Conservation (phyloP, 2,113 vertebrate genomes). For the Coracopsis vasa region DNA sequence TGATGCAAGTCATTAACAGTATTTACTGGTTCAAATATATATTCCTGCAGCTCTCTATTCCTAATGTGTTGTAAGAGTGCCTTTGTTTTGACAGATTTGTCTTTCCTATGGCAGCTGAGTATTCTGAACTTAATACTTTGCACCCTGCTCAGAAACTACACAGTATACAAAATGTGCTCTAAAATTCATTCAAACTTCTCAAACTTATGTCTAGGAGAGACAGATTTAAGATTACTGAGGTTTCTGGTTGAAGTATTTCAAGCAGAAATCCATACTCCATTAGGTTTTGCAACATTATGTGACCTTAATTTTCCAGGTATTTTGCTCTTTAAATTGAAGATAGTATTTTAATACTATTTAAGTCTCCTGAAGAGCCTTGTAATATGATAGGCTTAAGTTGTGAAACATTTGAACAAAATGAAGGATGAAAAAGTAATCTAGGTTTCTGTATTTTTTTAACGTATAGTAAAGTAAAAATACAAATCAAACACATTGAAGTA, state of each 20-base stretch:
- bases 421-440: slow-evolving; percentile 63
- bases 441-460: background rate
- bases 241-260: slow-evolving; percentile 72
- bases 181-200: slow-evolving; percentile 70
- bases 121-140: slow-evolving; percentile 36
- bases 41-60: slow-evolving; percentile 14
- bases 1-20: background rate
- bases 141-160: slow-evolving; percentile 51
- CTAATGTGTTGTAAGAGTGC: background rate
- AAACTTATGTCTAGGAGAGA: slow-evolving; percentile 62
- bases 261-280: slow-evolving; percentile 75
- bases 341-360: slow-evolving; percentile 73
- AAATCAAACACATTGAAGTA: background rate
- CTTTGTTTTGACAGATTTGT: slow-evolving; percentile 33
- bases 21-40: background rate
- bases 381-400: slow-evolving; percentile 59
- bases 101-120: background rate
- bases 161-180: slow-evolving; percentile 34
- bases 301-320: slow-evolving; percentile 79
- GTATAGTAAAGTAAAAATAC: slow-evolving; percentile 1
- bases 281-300: slow-evolving; percentile 67
- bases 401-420: slow-evolving; percentile 64
- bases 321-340: slow-evolving; percentile 75
- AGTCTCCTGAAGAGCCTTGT: slow-evolving; percentile 55
- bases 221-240: slow-evolving; percentile 69